Evolutionary conservation across 2,113 vertebrate genomes (phyloP).

Genomic region (Galbula dea): DNA sequence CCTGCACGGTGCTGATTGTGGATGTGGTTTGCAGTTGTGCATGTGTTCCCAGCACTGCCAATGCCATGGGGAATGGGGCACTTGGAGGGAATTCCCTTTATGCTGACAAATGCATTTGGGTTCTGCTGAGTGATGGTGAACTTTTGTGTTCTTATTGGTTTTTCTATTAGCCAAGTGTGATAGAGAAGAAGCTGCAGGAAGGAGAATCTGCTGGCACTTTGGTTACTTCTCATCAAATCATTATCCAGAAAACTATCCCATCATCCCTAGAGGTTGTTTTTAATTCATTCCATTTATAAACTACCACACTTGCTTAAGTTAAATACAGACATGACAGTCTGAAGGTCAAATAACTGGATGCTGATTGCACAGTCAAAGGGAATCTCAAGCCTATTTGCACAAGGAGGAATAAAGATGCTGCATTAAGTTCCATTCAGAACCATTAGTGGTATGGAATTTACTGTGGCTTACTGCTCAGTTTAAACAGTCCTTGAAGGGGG

Average conservation of each 20-base stretch:
- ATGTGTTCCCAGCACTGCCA: conserved; percentile 24
- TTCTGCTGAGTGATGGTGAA: conserved; percentile 51
- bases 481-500: background rate
- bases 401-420: background rate
- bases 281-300: conserved; percentile 55
- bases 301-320: background rate
- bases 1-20: background rate
- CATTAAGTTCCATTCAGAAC: background rate
- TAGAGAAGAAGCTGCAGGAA: conserved; percentile 71
- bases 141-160: conserved; percentile 69
- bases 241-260: conserved; percentile 78
- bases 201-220: conserved; percentile 67
- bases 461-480: background rate
- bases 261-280: conserved; percentile 75
- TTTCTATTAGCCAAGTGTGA: conserved; percentile 72
- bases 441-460: background rate
- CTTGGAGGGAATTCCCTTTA: conserved; percentile 2
- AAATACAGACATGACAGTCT: background rate
- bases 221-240: conserved; percentile 76
- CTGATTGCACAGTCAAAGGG: background rate
- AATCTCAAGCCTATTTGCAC: background rate
- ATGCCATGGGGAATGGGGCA: background rate
- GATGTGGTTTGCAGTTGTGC: background rate
- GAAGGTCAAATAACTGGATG: background rate
- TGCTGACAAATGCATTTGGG: conserved; percentile 18